These are phyloP conservation scores for human (Homo sapiens) DNA, from an alignment of 2,113 vertebrate species.

Conservation along the genomic window DNA sequence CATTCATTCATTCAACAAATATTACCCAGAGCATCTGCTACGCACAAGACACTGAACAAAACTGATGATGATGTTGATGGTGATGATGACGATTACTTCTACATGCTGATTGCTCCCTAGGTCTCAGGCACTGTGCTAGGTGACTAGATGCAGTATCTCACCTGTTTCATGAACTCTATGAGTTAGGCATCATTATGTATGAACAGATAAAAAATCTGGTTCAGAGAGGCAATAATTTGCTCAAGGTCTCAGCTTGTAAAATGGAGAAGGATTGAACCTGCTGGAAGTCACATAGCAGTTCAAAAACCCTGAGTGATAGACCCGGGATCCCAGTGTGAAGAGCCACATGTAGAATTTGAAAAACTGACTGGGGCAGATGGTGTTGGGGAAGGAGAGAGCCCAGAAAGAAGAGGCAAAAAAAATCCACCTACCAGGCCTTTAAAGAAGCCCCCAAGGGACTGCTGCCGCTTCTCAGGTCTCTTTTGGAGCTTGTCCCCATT, in stretches of 20 bases:
- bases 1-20: background rate
- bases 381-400: background rate
- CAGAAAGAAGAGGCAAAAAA: background rate
- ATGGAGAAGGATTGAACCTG: no score
- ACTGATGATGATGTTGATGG: background rate
- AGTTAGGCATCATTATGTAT: background rate
- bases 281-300: no score
- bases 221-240: background rate
- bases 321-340: no score
- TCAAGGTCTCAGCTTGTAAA: no score
- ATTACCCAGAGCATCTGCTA: background rate
- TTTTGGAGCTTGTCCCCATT: constrained; percentile 83
- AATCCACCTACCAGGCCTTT: constrained; percentile 91
- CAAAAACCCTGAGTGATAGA: no score
- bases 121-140: background rate
- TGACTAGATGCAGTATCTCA: background rate
- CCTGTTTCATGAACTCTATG: background rate
- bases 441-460: constrained; percentile 94
- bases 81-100: background rate
- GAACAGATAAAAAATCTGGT: background rate
- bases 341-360: no score
- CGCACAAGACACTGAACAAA: background rate
- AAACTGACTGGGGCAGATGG: no score
- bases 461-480: constrained; percentile 85
- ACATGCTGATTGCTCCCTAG: background rate